Conservation (phyloP, 30 jellyfish, hydroid and myxozoan species). For the Pelagia noctiluca region DNA sequence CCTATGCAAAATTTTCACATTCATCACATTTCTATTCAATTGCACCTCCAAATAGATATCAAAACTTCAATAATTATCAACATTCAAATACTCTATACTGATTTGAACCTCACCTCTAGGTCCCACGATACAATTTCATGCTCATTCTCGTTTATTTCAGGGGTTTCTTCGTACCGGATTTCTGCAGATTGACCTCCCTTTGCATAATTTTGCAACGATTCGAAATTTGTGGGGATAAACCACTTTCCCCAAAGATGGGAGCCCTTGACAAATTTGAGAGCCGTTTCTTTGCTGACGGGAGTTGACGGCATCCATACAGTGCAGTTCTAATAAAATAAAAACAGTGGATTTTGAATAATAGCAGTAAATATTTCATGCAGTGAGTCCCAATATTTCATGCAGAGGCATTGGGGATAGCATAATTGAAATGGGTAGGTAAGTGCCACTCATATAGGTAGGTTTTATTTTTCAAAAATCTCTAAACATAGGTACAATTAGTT, state of each 20-base stretch:
- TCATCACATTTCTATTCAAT: too few relatives aligned
- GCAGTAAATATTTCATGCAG: not conserved
- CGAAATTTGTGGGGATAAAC: constrained; percentile 73
- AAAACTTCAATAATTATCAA: too few relatives aligned
- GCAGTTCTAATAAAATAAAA: constrained; percentile 54
- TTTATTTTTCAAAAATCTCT: too few relatives aligned
- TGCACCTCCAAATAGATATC: too few relatives aligned
- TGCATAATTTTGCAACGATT: constrained; percentile 30
- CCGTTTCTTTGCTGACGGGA: constrained; percentile 42
- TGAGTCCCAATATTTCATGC: too few relatives aligned
- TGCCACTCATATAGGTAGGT: too few relatives aligned
- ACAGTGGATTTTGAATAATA: not conserved
- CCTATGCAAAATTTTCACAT: too few relatives aligned
- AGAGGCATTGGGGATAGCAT: too few relatives aligned
- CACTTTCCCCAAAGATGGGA: constrained; percentile 80
- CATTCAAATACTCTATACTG: too few relatives aligned
- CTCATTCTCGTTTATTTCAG: constrained; percentile 24
- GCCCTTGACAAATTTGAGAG: constrained; percentile 72
- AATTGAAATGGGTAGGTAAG: too few relatives aligned
- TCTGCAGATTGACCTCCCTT: constrained; percentile 12
- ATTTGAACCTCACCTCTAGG: constrained; percentile 73
- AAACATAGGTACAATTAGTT: too few relatives aligned
- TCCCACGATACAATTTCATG: constrained; percentile 80
- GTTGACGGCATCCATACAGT: constrained; percentile 82
- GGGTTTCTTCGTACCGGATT: constrained; percentile 43